Evolutionary conservation across 2,888 invertebrate genomes (phyloP).

Genomic region (Rhynchonema sp.): DNA sequence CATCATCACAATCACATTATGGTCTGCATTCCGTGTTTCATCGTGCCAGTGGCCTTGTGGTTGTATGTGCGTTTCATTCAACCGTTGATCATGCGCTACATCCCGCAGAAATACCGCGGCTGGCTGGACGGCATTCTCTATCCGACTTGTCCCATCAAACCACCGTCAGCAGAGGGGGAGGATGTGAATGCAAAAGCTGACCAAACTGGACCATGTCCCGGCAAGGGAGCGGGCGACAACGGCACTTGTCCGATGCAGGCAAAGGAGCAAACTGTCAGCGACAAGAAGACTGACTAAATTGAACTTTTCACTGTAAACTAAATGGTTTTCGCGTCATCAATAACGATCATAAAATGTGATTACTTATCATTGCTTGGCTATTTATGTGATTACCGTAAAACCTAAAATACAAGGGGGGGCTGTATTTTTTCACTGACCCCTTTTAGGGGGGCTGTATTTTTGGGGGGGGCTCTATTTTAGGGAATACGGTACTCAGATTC

Average conservation of each 20-base stretch:
- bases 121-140: slow-evolving; percentile 17
- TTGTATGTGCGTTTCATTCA: slow-evolving; percentile 23
- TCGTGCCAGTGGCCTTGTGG: slow-evolving; percentile 18
- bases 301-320: not conserved
- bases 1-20: too few species aligned
- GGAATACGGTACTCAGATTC: too few species aligned
- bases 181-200: not conserved
- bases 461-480: too few species aligned
- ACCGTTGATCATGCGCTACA: slow-evolving; percentile 16
- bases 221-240: not conserved
- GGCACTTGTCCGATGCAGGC: not conserved
- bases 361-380: too few species aligned
- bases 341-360: too few species aligned
- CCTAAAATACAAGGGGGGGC: too few species aligned
- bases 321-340: too few species aligned
- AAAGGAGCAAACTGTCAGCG: not conserved
- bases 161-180: not conserved
- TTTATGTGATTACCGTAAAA: too few species aligned
- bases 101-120: slow-evolving; percentile 12
- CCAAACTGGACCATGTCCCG: not conserved
- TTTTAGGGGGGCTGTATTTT: too few species aligned
- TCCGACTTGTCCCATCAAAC: slow-evolving; percentile 20
- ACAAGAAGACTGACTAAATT: not conserved
- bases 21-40: slow-evolving; percentile 24
- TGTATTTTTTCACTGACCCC: too few species aligned